A percentile compares a stretch with the other conserved stretches of the same genome.
Evolutionary conservation across 2,797 vertebrate genomes (phyloP).

Genomic region (Mycteria americana): DNA sequence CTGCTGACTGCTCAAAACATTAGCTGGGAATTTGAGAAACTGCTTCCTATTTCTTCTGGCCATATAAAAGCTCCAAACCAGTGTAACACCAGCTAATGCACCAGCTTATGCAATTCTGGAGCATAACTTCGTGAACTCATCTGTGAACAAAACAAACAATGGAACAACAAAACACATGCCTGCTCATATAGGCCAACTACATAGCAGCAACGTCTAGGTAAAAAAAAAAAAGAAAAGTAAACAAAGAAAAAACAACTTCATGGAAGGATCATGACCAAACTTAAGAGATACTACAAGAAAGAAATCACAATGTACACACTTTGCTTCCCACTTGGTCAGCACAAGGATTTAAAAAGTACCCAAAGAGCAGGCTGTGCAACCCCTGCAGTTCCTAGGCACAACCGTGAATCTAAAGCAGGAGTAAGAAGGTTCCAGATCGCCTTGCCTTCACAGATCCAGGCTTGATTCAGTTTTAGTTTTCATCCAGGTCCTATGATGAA

Average conservation of each 20-base stretch:
- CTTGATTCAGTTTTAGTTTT: background rate
- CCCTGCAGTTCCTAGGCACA: background rate
- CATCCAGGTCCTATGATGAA: background rate
- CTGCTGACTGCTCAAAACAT: background rate
- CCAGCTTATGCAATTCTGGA: background rate
- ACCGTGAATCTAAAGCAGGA: background rate
- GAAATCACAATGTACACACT: background rate
- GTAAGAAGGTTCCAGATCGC: background rate
- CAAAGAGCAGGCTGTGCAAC: background rate
- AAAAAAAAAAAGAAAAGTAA: background rate
- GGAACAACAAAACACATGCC: background rate
- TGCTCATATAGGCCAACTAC: background rate
- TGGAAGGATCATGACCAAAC: background rate
- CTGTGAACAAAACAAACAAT: background rate
- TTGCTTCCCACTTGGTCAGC: background rate
- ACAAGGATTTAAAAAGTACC: background rate
- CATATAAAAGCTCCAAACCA: background rate
- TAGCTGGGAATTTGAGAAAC: background rate
- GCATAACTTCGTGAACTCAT: background rate
- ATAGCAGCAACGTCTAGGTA: background rate
- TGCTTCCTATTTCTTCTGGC: background rate
- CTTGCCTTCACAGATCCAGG: background rate
- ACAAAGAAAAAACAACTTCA: background rate
- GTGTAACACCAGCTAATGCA: background rate
- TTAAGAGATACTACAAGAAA: background rate